phyloP scores from a whole-genome alignment of 2,797 vertebrate species.

The Schizothorax lantsangensis region DNA sequence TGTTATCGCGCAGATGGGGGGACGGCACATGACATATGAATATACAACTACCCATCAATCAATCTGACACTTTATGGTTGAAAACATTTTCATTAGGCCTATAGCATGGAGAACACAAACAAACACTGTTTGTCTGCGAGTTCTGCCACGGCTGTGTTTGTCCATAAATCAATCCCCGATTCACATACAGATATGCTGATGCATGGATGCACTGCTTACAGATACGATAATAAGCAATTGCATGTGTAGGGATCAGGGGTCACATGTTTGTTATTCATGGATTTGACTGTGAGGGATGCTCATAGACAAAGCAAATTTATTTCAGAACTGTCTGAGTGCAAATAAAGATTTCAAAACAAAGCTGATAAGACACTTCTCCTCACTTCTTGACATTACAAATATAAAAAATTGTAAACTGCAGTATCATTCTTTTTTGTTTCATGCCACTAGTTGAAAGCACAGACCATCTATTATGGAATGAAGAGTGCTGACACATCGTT shows the following conservation, averaged over 20 bases:
- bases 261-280: not conserved
- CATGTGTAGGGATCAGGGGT: not conserved
- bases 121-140: slow-evolving; percentile 22
- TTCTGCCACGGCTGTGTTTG: not conserved
- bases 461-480: slow-evolving; percentile 3
- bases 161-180: slow-evolving; percentile 29
- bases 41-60: slow-evolving; percentile 50
- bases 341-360: slow-evolving; percentile 5
- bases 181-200: slow-evolving; percentile 20
- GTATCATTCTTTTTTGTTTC: not conserved
- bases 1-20: not conserved
- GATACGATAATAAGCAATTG: not conserved
- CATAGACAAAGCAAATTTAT: not conserved
- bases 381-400: not conserved
- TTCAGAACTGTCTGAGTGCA: not conserved
- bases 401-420: not conserved
- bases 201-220: slow-evolving; percentile 8
- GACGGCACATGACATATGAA: not conserved
- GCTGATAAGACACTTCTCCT: not conserved
- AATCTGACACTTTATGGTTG: slow-evolving; percentile 47
- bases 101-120: slow-evolving; percentile 33
- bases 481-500: slow-evolving; percentile 9
- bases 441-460: slow-evolving; percentile 1
- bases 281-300: not conserved
- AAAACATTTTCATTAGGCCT: slow-evolving; percentile 41